These are phyloP conservation scores for Falco cherrug DNA, from an alignment of 2,797 vertebrate species.

Conservation along the genomic window DNA sequence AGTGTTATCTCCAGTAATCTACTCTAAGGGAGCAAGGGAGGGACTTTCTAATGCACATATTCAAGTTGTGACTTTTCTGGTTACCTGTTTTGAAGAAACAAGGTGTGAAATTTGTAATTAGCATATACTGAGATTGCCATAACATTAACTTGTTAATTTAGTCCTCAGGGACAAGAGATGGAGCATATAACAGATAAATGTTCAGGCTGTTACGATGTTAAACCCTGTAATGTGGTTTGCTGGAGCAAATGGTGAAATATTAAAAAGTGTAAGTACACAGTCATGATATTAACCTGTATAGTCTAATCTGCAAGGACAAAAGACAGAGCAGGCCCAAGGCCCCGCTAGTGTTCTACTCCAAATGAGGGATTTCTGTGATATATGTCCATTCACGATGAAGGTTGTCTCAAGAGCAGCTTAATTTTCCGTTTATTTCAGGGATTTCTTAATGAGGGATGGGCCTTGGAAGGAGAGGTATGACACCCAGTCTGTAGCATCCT, in stretches of 20 bases:
- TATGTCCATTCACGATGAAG: not conserved
- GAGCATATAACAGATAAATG: not conserved
- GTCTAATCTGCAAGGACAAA: not conserved
- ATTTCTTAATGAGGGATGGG: not conserved
- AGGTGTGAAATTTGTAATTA: not conserved
- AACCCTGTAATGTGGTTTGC: not conserved
- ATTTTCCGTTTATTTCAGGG: not conserved
- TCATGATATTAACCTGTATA: not conserved
- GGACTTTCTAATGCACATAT: not conserved
- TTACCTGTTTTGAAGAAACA: not conserved
- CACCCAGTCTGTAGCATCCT: not conserved
- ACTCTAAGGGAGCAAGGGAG: not conserved
- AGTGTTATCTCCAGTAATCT: not conserved
- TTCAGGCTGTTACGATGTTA: not conserved
- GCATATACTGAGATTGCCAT: not conserved
- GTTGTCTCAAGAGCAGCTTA: not conserved
- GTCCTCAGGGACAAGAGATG: not conserved
- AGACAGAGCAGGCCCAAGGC: not conserved
- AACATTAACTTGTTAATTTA: not conserved
- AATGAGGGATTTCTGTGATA: not conserved
- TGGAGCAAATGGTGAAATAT: not conserved
- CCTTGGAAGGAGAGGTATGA: not conserved
- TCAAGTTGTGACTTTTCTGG: not conserved
- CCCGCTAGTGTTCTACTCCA: not conserved
- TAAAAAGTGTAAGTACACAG: not conserved